Base-by-base conservation (phyloP, 2,113 vertebrate species). In the Tragelaphus scriptus region DNA sequence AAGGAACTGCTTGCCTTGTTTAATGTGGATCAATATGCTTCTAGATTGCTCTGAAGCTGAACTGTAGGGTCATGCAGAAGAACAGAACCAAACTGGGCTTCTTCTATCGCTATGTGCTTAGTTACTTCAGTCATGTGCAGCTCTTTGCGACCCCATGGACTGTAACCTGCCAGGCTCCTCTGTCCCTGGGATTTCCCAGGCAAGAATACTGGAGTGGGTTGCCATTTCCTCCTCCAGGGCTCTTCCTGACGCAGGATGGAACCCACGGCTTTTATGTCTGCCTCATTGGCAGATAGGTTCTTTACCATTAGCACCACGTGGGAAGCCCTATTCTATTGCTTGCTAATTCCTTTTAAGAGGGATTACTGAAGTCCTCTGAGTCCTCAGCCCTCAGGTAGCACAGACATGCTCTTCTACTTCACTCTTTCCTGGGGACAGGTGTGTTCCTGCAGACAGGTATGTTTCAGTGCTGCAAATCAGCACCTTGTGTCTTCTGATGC, bases 1-100 rank as follows among this genome's bases (percentile, higher is more conserved):
- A 79, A 59, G 32, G 28, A 32, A 11, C 47, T 5, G 26, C 8
- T 21, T 5, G 40, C 40, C 71, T 56, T 13, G 15, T 32, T 47
- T 16, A 7, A 1, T 5, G 5, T 23, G n/a, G 21, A 7, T 21
- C 53, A 1, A 6, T 17, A 2, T 3, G 1, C 21, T 0, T 19
- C 32, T 25, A 28, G 14, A 17, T 1, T 14, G 12, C 36, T 79
- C 36, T 85, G 19, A 61, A n/a, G 44, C 58, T 3, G 56, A 63
- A 8, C 82, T 25, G 17, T 30, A 5, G 44, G 40, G 21, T 71
- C 30, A 1, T 4, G 3, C 7, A 14, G 58, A 49, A 55, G 36
- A 65, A 36, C 21, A 0, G 15, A 26, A n/a, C 3, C 6, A n/a
- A 56, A 32, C 15, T 2, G 30, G 8, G 12, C 13, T 47, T 1